A percentile compares a stretch with the other conserved stretches of the same genome.
Conservation (phyloP, 2,888 invertebrate species). For the Rhagium mordax region DNA sequence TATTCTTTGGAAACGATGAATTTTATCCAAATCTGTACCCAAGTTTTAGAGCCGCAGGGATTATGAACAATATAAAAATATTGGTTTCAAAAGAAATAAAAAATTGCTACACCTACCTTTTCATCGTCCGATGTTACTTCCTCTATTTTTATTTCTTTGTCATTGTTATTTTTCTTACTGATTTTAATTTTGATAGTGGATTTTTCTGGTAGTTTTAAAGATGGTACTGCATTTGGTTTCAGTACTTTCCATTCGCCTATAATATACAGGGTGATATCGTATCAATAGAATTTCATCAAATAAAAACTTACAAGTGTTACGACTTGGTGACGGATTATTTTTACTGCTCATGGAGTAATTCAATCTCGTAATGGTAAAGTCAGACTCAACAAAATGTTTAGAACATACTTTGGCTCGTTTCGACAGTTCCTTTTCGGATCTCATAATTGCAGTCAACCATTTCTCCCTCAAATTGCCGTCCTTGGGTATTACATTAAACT, state of each 20-base stretch:
- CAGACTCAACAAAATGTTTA: constrained; percentile 46
- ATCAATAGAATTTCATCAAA: neutral
- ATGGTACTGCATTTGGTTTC: constrained; percentile 48
- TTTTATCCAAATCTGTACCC: constrained; percentile 1
- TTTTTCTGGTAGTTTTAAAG: constrained; percentile 44
- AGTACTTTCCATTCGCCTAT: constrained; percentile 47
- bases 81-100: neutral
- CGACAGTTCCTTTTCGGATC: constrained; percentile 44
- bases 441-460: constrained; percentile 76
- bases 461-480: constrained; percentile 61
- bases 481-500: constrained; percentile 45
- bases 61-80: constrained; percentile 22
- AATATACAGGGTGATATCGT: constrained; percentile 44
- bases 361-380: constrained; percentile 43
- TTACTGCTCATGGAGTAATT: constrained; percentile 41
- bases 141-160: constrained; percentile 47
- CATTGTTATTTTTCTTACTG: constrained; percentile 48
- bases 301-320: constrained; percentile 42
- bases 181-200: constrained; percentile 51
- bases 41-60: constrained; percentile 35
- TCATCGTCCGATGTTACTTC: constrained; percentile 45
- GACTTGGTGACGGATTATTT: constrained; percentile 40
- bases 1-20: constrained; percentile 20
- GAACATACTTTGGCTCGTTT: constrained; percentile 50
- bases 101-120: constrained; percentile 26